A percentile compares a stretch with the other conserved stretches of the same genome.
Conservation (phyloP, 1,140 invertebrate genomes). For the Drosophila miranda region DNA sequence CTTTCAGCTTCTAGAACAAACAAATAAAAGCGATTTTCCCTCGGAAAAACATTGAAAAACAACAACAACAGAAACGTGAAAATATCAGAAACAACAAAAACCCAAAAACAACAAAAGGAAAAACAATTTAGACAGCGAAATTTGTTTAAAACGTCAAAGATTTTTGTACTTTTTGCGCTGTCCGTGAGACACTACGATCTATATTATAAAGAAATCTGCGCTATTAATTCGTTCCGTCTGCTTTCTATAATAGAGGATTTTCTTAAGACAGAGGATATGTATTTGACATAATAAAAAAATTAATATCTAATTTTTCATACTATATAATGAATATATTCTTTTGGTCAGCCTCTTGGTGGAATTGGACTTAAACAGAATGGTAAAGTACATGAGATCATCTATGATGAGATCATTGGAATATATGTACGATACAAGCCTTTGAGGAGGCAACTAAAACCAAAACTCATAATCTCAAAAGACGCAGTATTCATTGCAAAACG, state of each 20-base stretch:
- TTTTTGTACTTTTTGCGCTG: conserved; percentile 60
- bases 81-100: conserved; percentile 27
- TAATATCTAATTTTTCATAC: conserved; percentile 1
- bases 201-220: conserved; percentile 16
- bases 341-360: conserved; percentile 1
- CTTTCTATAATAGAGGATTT: conserved; percentile 24
- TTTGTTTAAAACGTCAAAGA: conserved; percentile 71
- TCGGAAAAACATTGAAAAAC: conserved; percentile 34
- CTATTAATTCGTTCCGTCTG: conserved; percentile 27
- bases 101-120: conserved; percentile 26
- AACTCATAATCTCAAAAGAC: too few species aligned
- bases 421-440: not conserved
- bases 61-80: conserved; percentile 14
- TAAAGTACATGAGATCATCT: conserved; percentile 10
- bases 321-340: conserved; percentile 19
- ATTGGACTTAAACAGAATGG: not conserved
- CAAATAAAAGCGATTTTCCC: conserved; percentile 66
- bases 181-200: conserved; percentile 30
- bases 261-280: not conserved
- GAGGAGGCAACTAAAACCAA: too few species aligned
- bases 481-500: too few species aligned
- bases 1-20: conserved; percentile 62
- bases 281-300: conserved; percentile 6
- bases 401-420: not conserved
- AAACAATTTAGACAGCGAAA: conserved; percentile 33